phyloP scores from a whole-genome alignment of 2,888 invertebrate species.

The Arge pagana region DNA sequence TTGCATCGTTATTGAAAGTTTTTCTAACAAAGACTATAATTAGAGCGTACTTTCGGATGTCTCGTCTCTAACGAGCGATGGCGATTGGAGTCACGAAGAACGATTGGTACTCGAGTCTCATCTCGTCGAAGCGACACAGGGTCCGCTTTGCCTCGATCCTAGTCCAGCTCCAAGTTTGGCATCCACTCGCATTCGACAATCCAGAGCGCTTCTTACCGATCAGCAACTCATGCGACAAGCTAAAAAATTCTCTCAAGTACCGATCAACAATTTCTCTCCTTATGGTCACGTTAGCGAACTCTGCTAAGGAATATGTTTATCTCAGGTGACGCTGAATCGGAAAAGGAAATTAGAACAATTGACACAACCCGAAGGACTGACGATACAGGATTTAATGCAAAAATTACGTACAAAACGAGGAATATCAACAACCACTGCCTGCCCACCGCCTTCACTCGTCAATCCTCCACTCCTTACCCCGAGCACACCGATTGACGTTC shows the following conservation, averaged over 20 bases:
- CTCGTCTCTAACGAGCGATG: slow-evolving; percentile 52
- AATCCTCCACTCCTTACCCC: slow-evolving; percentile 53
- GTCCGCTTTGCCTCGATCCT: slow-evolving; percentile 88
- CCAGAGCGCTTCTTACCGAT: slow-evolving; percentile 75
- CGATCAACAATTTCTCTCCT: slow-evolving; percentile 8
- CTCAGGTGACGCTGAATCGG: slow-evolving; percentile 79
- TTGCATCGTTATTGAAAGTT: not conserved
- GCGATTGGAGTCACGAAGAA: slow-evolving; percentile 75
- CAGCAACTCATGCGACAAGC: slow-evolving; percentile 76
- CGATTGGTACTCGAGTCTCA: slow-evolving; percentile 81
- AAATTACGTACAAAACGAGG: slow-evolving; percentile 52
- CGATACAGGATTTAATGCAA: slow-evolving; percentile 70
- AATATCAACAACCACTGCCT: slow-evolving; percentile 46
- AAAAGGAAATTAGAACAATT: slow-evolving; percentile 87
- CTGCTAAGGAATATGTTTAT: too few relatives aligned
- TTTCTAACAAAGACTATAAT: slow-evolving; percentile 52
- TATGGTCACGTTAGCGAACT: not conserved
- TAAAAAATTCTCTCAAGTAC: slow-evolving; percentile 76
- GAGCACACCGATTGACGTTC: slow-evolving; percentile 52
- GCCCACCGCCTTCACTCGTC: slow-evolving; percentile 51
- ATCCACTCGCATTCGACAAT: slow-evolving; percentile 76
- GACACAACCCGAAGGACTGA: slow-evolving; percentile 78
- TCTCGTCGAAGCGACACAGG: slow-evolving; percentile 82
- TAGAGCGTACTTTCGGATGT: slow-evolving; percentile 57
- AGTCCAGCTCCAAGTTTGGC: slow-evolving; percentile 79